A percentile compares a stretch with the other conserved stretches of the same genome.
Evolutionary conservation across 1,140 invertebrate species (phyloP).

Genomic region (Apis florea): DNA sequence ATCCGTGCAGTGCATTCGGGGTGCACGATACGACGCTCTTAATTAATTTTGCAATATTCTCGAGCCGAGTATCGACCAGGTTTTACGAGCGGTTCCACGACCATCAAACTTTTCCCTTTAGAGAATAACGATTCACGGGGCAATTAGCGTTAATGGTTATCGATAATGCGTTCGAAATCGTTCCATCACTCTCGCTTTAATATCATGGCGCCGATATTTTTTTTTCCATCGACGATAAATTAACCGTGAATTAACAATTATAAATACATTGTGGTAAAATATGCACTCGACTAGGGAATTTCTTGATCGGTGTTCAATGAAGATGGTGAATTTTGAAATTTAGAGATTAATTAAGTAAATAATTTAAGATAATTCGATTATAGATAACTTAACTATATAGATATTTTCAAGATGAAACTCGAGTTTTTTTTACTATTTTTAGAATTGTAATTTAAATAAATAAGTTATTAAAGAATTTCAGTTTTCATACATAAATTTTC

Average conservation of each 20-base stretch:
- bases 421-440: too few relatives aligned
- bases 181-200: constrained; percentile 47
- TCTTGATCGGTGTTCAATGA: neutral
- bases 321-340: neutral
- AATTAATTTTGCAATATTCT: constrained; percentile 47
- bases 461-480: too few relatives aligned
- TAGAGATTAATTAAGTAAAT: too few relatives aligned
- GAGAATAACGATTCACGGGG: constrained; percentile 39
- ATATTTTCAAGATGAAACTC: too few relatives aligned
- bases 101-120: constrained; percentile 43
- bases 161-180: constrained; percentile 32
- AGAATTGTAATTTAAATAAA: too few relatives aligned
- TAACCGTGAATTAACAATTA: constrained; percentile 41
- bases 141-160: constrained; percentile 47
- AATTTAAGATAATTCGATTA: too few relatives aligned
- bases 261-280: constrained; percentile 48
- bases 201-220: constrained; percentile 10
- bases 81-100: constrained; percentile 31
- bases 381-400: too few relatives aligned
- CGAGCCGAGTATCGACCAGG: neutral
- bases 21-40: constrained; percentile 26
- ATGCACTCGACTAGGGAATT: constrained; percentile 25
- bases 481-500: too few relatives aligned
- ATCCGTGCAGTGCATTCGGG: neutral
- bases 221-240: constrained; percentile 27